Percentiles rank a stretch among this genome's conserved stretches.
These are phyloP conservation scores for Phlogophora meticulosa DNA, from an alignment of 2,888 invertebrate species.

Conservation along the genomic window DNA sequence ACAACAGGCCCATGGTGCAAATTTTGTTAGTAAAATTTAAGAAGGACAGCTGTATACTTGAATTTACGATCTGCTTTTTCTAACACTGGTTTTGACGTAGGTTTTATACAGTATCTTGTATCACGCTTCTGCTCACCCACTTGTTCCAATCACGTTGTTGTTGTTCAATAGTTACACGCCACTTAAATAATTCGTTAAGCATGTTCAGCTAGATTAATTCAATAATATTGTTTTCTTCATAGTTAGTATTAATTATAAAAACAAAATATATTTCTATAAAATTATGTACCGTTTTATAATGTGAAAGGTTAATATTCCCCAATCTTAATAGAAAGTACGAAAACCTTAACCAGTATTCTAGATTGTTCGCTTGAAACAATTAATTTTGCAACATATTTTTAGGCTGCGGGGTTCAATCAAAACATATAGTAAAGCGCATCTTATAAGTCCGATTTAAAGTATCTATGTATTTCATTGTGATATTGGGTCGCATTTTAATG, in stretches of 20 bases:
- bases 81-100: too few species aligned
- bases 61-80: too few species aligned
- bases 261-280: constrained; percentile 44
- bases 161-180: constrained; percentile 22
- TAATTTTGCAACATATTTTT: constrained; percentile 24
- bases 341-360: constrained; percentile 21
- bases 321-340: constrained; percentile 21
- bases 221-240: constrained; percentile 34
- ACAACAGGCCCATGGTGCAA: not conserved
- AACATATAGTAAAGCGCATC: constrained; percentile 1
- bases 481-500: constrained; percentile 47
- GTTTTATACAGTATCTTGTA: constrained; percentile 2
- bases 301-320: constrained; percentile 31
- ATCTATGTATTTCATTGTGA: constrained; percentile 38
- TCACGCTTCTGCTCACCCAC: constrained; percentile 29
- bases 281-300: constrained; percentile 22
- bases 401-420: constrained; percentile 26
- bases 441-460: not conserved
- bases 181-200: constrained; percentile 19
- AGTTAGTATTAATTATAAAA: constrained; percentile 19
- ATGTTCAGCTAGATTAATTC: constrained; percentile 31
- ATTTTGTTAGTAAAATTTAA: too few species aligned
- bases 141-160: constrained; percentile 6
- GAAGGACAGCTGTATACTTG: too few species aligned
- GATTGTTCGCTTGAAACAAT: constrained; percentile 14